Evolutionary conservation across 1,140 invertebrate genomes (phyloP).

Genomic region (Cardiocondyla obscurior): DNA sequence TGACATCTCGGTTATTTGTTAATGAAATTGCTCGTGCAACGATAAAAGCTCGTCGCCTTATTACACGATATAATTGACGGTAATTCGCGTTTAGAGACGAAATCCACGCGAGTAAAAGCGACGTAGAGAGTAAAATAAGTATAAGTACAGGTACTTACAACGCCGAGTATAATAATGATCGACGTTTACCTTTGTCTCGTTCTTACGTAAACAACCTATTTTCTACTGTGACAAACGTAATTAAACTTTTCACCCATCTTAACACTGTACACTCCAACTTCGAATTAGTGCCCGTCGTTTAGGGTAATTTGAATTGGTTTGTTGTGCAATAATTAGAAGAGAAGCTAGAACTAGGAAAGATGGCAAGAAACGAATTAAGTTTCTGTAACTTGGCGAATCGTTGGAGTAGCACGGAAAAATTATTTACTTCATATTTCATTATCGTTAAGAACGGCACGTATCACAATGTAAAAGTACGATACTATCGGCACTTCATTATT

Average conservation of each 20-base stretch:
- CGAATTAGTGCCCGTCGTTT: conserved; percentile 30
- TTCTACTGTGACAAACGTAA: conserved; percentile 40
- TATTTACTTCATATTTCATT: background rate
- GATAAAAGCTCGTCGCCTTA: background rate
- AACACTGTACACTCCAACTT: conserved; percentile 13
- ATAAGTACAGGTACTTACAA: background rate
- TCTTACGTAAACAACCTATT: conserved; percentile 13
- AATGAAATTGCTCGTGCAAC: background rate
- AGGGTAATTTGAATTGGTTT: conserved; percentile 28
- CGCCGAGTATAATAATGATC: conserved; percentile 5
- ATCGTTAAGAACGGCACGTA: background rate
- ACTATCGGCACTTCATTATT: background rate
- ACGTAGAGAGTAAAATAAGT: background rate
- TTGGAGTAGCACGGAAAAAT: background rate
- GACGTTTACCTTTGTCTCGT: conserved; percentile 6
- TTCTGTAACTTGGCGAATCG: background rate
- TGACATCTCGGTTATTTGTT: background rate
- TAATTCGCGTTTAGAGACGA: background rate
- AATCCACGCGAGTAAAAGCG: background rate
- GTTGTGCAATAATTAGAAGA: conserved; percentile 27
- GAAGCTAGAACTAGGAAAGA: background rate
- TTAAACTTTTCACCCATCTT: conserved; percentile 49
- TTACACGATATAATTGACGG: background rate
- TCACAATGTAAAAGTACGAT: background rate
- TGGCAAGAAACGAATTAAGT: background rate